Base-by-base conservation (phyloP, 2,888 invertebrate species). In the Hirudinaria manillensis region DNA sequence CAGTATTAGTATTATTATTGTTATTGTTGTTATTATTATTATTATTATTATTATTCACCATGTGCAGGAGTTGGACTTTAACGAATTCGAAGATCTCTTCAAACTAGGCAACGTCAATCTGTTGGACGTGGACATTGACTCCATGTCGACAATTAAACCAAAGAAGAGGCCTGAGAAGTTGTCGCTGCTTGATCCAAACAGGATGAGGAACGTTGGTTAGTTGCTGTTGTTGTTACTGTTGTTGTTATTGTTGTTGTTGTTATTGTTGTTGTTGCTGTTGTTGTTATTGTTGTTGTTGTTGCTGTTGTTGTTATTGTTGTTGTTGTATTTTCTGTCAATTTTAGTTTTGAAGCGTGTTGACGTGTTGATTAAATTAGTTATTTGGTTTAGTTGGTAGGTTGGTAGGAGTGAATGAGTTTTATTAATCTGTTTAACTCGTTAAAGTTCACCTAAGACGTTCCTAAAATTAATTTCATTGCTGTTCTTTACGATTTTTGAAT, bases 1-100 rank as follows among this genome's bases (percentile, higher is more conserved):
- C 10, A 10, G 3, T 6, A 6, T 38, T 38, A 38, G 4, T 38
- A 38, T 38, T 38, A 38, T 38, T 38, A 38, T 38, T 38, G 10
- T 38, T 38, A 38, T 38, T 38, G 10, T 38, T 38, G 10, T 38
- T 38, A 38, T 38, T 38, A 38, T 38, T 38, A 38, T 38, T 38
- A 21, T 70, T n/a, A 3, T 80, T 38, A 38, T 45, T 45, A 45
- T 45, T 45, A 45, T 45, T 61, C 2, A 21, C 2, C 4, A 27
- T 61, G 7, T 27, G 24, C 6, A 87, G 86, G 82, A 92, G 80
- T 94, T 99, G 83, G 95, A 99, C 87, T 98, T 99, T 87, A 89
- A 90, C 78, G 92, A 93, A 84, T 97, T 99, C 87, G 99, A 99
- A 85, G 95, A 97, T 86, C 90, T 91, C 83, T 99, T 99, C 87